These are phyloP conservation scores for Leptinotarsa texana DNA, from an alignment of 1,140 invertebrate genomes.

Conservation along the genomic window DNA sequence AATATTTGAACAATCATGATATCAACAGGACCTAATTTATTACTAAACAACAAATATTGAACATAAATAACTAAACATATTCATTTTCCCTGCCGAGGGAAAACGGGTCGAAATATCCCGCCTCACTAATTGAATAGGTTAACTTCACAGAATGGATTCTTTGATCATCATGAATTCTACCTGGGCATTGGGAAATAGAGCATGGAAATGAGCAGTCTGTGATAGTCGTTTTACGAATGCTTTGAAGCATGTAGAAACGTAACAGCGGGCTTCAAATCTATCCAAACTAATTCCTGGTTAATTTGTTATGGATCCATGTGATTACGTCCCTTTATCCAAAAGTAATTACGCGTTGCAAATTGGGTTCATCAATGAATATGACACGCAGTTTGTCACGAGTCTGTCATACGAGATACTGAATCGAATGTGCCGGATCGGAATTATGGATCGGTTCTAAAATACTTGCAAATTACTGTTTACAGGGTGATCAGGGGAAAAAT, in stretches of 20 bases:
- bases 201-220: neutral
- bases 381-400: slow-evolving; percentile 31
- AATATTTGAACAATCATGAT: too few relatives aligned
- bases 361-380: slow-evolving; percentile 34
- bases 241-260: neutral
- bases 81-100: too few relatives aligned
- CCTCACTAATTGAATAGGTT: neutral
- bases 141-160: neutral
- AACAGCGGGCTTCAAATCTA: neutral
- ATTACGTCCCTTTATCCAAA: slow-evolving; percentile 28
- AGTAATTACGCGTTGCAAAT: slow-evolving; percentile 34
- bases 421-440: neutral
- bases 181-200: neutral
- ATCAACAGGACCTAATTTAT: too few relatives aligned
- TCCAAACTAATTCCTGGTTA: slow-evolving; percentile 21
- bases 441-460: neutral
- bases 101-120: neutral
- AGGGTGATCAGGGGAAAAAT: too few relatives aligned
- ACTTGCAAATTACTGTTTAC: too few relatives aligned
- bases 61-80: too few relatives aligned
- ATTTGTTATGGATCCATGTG: slow-evolving; percentile 28
- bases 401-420: slow-evolving; percentile 26
- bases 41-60: too few relatives aligned
- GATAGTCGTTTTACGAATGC: neutral
- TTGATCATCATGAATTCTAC: neutral